A percentile compares a stretch with the other conserved stretches of the same genome.
Evolutionary conservation across 2,888 invertebrate species (phyloP).

Genomic region (Temnothorax rugatulus): DNA sequence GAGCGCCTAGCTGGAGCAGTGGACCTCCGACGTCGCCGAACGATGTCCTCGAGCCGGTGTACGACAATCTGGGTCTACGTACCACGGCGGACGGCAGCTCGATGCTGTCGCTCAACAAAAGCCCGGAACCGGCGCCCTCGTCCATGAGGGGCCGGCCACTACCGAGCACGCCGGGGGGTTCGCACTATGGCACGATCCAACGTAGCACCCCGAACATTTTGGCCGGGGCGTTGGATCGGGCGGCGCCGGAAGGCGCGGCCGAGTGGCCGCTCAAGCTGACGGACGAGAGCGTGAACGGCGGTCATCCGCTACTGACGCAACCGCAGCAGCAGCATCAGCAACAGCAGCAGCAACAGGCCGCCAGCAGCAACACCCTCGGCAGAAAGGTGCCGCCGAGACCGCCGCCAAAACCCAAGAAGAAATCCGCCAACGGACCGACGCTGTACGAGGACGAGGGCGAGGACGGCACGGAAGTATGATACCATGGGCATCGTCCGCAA

Average conservation of each 20-base stretch:
- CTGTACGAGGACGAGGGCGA: constrained; percentile 95
- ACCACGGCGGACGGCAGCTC: constrained; percentile 96
- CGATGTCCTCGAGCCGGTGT: constrained; percentile 90
- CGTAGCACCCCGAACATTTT: constrained; percentile 80
- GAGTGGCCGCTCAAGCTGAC: constrained; percentile 87
- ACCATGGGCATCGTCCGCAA: constrained; percentile 66
- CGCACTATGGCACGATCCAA: constrained; percentile 78
- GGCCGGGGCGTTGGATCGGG: constrained; percentile 82
- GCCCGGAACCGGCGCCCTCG: constrained; percentile 87
- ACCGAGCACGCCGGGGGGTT: constrained; percentile 88
- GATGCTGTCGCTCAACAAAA: constrained; percentile 92
- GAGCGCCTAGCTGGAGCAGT: constrained; percentile 94
- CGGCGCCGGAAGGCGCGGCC: constrained; percentile 86
- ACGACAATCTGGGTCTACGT: constrained; percentile 94
- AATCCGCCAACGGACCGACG: constrained; percentile 91
- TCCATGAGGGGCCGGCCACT: constrained; percentile 89
- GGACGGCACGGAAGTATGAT: constrained; percentile 95
- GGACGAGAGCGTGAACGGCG: constrained; percentile 84
- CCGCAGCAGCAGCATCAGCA: constrained; percentile 74
- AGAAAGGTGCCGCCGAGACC: constrained; percentile 93
- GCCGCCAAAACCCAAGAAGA: constrained; percentile 93
- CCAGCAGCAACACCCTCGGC: constrained; percentile 87
- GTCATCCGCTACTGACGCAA: constrained; percentile 73
- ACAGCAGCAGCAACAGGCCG: constrained; percentile 82
- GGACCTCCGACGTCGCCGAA: constrained; percentile 88